phyloP scores from a whole-genome alignment of 2,797 vertebrate genomes.

The Adrianichthys oophorus region DNA sequence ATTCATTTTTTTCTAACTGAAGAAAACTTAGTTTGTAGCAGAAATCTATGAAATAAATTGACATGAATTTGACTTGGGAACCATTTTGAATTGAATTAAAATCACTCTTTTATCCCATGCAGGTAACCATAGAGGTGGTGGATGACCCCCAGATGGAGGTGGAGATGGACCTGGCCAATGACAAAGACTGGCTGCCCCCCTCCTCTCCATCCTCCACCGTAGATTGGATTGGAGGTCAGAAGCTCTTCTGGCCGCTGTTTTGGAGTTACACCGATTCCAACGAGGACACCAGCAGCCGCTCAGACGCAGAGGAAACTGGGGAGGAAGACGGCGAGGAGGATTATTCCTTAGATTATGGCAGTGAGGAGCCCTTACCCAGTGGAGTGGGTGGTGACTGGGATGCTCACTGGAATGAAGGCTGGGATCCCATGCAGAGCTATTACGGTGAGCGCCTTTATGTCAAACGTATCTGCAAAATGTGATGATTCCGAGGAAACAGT shows the following conservation, averaged over 20 bases:
- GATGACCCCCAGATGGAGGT: constrained; percentile 87
- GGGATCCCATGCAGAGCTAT: constrained; percentile 82
- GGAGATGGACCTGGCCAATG: constrained; percentile 87
- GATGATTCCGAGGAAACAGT: not conserved
- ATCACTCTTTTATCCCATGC: not conserved
- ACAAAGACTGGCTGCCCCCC: constrained; percentile 82
- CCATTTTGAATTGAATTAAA: no score
- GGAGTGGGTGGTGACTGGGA: constrained; percentile 83
- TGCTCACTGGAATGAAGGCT: constrained; percentile 82
- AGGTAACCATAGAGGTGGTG: constrained; percentile 92
- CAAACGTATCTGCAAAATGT: not conserved
- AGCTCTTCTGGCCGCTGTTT: constrained; percentile 92
- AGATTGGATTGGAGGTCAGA: constrained; percentile 83
- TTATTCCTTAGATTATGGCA: constrained; percentile 83
- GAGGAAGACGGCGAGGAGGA: constrained; percentile 79
- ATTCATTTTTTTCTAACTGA: no score
- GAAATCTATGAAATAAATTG: no score
- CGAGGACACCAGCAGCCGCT: constrained; percentile 73
- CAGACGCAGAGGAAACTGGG: constrained; percentile 70
- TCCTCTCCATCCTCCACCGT: constrained; percentile 75
- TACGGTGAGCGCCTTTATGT: constrained; percentile 77
- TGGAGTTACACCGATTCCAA: constrained; percentile 85
- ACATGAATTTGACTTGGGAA: no score
- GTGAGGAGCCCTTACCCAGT: constrained; percentile 83
- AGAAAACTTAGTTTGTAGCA: no score